Conservation (phyloP, 35 echinoderm and acorn worm genomes). For the Lytechinus variegatus region DNA sequence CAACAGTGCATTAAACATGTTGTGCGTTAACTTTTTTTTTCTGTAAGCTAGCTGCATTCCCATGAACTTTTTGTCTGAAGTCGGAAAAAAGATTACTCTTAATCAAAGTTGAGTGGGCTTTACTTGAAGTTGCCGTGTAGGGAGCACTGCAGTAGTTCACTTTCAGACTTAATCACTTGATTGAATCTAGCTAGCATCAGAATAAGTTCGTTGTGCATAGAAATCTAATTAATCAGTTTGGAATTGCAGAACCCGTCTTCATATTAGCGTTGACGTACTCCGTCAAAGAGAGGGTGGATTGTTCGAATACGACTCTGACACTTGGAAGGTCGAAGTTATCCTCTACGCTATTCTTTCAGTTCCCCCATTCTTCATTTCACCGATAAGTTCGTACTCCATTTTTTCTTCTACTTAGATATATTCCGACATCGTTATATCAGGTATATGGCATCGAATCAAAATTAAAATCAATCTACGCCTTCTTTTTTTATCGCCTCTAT, state of each 20-base stretch:
- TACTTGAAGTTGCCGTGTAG: not conserved
- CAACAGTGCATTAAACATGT: not conserved
- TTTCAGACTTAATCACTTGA: not conserved
- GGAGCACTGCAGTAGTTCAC: not conserved
- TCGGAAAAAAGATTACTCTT: not conserved
- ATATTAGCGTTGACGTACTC: not conserved
- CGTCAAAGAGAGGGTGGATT: not conserved
- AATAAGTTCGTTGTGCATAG: conserved; percentile 3
- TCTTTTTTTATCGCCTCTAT: not conserved
- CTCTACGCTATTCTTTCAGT: not conserved
- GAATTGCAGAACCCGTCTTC: not conserved
- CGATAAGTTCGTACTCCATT: not conserved
- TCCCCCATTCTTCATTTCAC: not conserved
- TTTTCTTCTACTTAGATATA: not conserved
- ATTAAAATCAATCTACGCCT: not conserved
- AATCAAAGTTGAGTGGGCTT: not conserved
- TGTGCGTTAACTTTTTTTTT: not conserved
- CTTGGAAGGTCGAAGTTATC: not conserved
- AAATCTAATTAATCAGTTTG: conserved; percentile 5
- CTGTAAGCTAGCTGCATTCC: not conserved
- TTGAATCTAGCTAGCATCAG: not conserved
- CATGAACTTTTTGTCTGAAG: not conserved
- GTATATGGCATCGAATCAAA: not conserved
- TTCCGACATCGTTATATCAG: no score
- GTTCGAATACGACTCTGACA: not conserved